Evolutionary conservation across 2,797 vertebrate species (phyloP).

Genomic region (Pyrocephalus nanus): DNA sequence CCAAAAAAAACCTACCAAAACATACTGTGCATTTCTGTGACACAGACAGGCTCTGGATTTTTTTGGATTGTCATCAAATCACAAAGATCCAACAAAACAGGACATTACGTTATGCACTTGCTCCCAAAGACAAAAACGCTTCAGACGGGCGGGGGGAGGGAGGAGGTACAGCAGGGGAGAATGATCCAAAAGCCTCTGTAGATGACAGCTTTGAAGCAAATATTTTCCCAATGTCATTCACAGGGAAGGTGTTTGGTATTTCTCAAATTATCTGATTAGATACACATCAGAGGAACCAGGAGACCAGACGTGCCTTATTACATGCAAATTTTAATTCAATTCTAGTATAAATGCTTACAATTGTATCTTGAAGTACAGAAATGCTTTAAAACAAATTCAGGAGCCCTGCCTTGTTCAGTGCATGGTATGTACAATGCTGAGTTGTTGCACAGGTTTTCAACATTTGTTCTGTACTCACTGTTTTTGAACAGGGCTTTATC

Average conservation of each 20-base stretch:
- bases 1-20: not conserved
- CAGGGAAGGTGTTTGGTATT: not conserved
- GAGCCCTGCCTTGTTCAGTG: not conserved
- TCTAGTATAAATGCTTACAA: not conserved
- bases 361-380: not conserved
- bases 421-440: not conserved
- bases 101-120: not conserved
- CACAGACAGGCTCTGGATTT: not conserved
- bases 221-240: not conserved
- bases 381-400: not conserved
- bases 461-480: not conserved
- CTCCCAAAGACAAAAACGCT: not conserved
- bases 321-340: not conserved
- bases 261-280: not conserved
- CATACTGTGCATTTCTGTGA: not conserved
- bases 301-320: not conserved
- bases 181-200: not conserved
- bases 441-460: not conserved
- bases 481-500: not conserved
- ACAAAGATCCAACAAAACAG: not conserved
- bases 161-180: not conserved
- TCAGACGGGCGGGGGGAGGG: accelerated
- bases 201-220: not conserved
- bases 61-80: not conserved
- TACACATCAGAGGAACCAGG: not conserved